A percentile compares a stretch with the other conserved stretches of the same genome.
Evolutionary conservation across 1,140 invertebrate genomes (phyloP).

Genomic region (Penaeus japonicus): DNA sequence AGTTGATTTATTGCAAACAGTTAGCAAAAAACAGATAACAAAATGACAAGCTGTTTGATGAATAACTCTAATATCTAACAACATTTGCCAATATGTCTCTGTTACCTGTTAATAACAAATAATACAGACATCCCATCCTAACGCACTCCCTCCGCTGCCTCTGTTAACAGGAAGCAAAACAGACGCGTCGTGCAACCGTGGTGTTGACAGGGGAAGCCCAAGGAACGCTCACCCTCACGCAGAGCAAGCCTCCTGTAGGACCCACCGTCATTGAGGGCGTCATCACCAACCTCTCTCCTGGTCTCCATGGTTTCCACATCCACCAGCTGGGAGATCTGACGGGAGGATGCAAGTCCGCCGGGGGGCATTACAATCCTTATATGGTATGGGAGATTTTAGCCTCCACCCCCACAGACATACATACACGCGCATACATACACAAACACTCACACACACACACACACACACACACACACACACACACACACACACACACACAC

Average conservation of each 20-base stretch:
- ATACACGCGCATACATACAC: background rate
- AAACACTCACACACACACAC: background rate
- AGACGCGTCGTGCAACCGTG: background rate
- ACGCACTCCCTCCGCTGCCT: background rate
- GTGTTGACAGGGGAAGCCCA: background rate
- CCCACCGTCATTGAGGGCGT: conserved; percentile 71
- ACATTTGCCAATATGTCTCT: background rate
- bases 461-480: background rate
- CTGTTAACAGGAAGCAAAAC: background rate
- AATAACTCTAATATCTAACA: no score
- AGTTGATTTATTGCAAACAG: no score
- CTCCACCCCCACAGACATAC: background rate
- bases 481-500: background rate
- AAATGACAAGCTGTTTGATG: no score
- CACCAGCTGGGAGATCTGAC: conserved; percentile 97
- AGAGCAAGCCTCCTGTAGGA: conserved; percentile 24
- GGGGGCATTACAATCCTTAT: conserved; percentile 93
- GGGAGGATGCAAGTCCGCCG: conserved; percentile 94
- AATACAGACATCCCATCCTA: background rate
- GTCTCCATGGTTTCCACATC: conserved; percentile 92
- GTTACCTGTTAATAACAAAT: background rate
- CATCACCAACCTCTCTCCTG: conserved; percentile 74
- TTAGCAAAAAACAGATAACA: no score
- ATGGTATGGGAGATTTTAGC: conserved; percentile 55
- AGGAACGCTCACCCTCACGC: conserved; percentile 28